phyloP scores from a whole-genome alignment of 1,140 invertebrate genomes.

The Nomia melanderi region DNA sequence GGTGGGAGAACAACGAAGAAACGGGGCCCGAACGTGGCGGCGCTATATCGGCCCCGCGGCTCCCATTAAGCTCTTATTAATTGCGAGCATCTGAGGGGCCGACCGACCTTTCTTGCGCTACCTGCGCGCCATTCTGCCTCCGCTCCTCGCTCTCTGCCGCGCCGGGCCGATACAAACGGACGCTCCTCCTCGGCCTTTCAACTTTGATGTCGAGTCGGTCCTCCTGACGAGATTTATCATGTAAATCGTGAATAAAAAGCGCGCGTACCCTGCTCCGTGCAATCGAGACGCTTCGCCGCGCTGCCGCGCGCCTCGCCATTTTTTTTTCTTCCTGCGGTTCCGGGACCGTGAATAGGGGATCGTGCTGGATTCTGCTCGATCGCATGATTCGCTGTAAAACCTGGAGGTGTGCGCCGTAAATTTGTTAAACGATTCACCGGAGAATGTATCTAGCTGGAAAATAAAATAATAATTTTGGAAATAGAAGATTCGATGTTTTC shows the following conservation, averaged over 20 bases:
- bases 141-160: slow-evolving; percentile 10
- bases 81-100: slow-evolving; percentile 79
- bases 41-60: slow-evolving; percentile 71
- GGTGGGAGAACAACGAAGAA: slow-evolving; percentile 59
- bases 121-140: slow-evolving; percentile 77
- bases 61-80: slow-evolving; percentile 81
- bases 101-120: slow-evolving; percentile 77
- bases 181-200: slow-evolving; percentile 38
- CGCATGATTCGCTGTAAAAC: not conserved
- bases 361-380: not conserved
- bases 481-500: too few relatives aligned
- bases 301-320: not conserved
- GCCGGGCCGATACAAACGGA: slow-evolving; percentile 40
- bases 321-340: slow-evolving; percentile 6
- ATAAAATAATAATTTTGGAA: too few relatives aligned
- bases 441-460: too few relatives aligned
- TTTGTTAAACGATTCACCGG: not conserved
- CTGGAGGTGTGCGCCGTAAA: not conserved
- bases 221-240: slow-evolving; percentile 45
- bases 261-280: not conserved
- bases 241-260: slow-evolving; percentile 45
- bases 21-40: slow-evolving; percentile 41
- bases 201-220: slow-evolving; percentile 49
- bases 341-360: not conserved
- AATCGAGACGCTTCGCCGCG: not conserved